phyloP scores from a whole-genome alignment of 2,888 invertebrate genomes.

The Ennomos quercinarius region DNA sequence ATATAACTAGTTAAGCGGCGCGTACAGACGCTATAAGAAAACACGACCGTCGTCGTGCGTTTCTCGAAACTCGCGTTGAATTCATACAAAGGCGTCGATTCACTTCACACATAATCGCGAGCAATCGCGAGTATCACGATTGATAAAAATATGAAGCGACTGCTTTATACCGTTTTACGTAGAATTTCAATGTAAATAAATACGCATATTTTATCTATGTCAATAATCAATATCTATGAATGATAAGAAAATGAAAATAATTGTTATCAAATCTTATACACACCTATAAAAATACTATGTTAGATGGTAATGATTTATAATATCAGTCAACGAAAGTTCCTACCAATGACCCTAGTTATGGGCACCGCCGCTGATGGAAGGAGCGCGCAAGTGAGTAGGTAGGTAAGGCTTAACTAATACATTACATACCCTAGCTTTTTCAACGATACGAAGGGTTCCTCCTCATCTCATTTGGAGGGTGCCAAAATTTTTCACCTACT shows the following conservation, averaged over 20 bases:
- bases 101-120: constrained; percentile 62
- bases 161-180: constrained; percentile 57
- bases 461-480: too few relatives aligned
- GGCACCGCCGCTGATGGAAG: too few relatives aligned
- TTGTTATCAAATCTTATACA: constrained; percentile 12
- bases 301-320: too few relatives aligned
- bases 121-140: constrained; percentile 58
- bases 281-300: too few relatives aligned
- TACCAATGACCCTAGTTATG: too few relatives aligned
- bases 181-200: constrained; percentile 54
- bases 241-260: constrained; percentile 17
- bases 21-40: neutral
- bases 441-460: too few relatives aligned
- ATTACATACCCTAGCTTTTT: too few relatives aligned
- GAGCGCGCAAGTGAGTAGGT: too few relatives aligned
- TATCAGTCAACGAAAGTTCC: too few relatives aligned
- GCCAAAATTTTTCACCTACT: too few relatives aligned
- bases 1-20: too few relatives aligned
- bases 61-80: constrained; percentile 28
- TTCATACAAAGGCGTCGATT: constrained; percentile 63
- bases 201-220: constrained; percentile 12
- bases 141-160: constrained; percentile 62
- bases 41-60: constrained; percentile 3
- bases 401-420: too few relatives aligned
- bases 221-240: constrained; percentile 20